Evolutionary conservation across 53 echinoderm and acorn worm genomes (phyloP).

Genomic region (Echinometra lucunter): DNA sequence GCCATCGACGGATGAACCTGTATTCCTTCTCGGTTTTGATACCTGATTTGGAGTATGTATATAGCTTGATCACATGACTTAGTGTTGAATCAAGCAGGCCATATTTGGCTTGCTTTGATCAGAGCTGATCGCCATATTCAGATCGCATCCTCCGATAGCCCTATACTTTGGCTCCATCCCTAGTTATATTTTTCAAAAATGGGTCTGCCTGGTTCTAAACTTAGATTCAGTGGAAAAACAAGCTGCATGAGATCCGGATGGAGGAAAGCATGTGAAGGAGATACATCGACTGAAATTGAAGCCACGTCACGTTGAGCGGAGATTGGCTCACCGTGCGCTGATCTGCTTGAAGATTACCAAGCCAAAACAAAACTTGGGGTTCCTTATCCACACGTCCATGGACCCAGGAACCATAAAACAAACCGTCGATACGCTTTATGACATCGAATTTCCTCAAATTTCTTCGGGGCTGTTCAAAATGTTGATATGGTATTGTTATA

Average conservation of each 20-base stretch:
- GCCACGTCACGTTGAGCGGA: constrained; percentile 30
- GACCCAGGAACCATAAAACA: constrained; percentile 53
- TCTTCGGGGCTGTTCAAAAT: background rate
- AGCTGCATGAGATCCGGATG: constrained; percentile 20
- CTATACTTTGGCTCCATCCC: constrained; percentile 34
- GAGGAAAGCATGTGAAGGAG: background rate
- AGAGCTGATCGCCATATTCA: background rate
- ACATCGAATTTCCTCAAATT: constrained; percentile 12
- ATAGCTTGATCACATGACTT: constrained; percentile 7
- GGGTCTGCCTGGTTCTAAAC: constrained; percentile 34
- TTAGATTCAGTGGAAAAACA: constrained; percentile 36
- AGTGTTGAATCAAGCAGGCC: background rate
- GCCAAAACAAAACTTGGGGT: constrained; percentile 33
- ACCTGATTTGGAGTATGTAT: constrained; percentile 4
- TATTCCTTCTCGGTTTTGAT: background rate
- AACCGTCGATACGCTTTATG: constrained; percentile 19
- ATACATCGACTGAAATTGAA: background rate
- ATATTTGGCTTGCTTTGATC: constrained; percentile 4
- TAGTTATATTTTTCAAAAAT: background rate
- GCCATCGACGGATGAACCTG: background rate
- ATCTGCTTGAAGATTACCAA: background rate
- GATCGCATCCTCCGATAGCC: constrained; percentile 44
- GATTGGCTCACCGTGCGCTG: constrained; percentile 22
- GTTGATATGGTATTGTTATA: background rate
- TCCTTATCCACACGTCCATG: constrained; percentile 21